Percentiles rank a stretch among this genome's conserved stretches.
phyloP scores from a whole-genome alignment of 2,113 vertebrate species.

The Struthidea cinerea region DNA sequence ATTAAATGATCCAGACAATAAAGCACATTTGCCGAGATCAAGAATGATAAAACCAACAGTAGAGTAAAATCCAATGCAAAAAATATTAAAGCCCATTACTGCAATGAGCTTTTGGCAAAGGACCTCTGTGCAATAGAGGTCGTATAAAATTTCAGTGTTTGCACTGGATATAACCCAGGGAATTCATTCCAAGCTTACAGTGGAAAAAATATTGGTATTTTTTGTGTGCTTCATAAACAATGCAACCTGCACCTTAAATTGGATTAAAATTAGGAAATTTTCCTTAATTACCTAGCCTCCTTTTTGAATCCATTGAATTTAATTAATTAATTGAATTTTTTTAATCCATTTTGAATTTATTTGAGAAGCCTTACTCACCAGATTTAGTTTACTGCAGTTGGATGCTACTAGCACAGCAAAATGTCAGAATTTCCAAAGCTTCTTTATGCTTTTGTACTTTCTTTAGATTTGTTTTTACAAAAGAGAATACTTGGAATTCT shows the following conservation, averaged over 20 bases:
- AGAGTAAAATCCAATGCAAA: slow-evolving; percentile 25
- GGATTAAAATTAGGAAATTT: not conserved
- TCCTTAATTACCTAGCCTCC: not conserved
- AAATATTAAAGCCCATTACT: slow-evolving; percentile 22
- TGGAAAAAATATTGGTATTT: not conserved
- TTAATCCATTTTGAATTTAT: not conserved
- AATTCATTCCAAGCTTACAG: not conserved
- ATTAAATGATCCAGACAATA: slow-evolving; percentile 64
- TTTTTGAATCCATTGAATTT: not conserved
- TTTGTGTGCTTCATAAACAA: not conserved
- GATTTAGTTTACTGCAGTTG: not conserved
- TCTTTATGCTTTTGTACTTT: not conserved
- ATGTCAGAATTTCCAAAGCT: not conserved
- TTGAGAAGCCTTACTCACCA: not conserved
- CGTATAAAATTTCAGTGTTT: slow-evolving; percentile 1
- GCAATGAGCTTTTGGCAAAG: slow-evolving; percentile 14
- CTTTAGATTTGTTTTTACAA: not conserved
- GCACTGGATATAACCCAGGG: not conserved
- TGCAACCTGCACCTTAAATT: not conserved
- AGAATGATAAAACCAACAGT: slow-evolving; percentile 21
- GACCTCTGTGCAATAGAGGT: not conserved
- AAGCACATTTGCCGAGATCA: slow-evolving; percentile 53
- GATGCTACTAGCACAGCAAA: not conserved
- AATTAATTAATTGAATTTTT: not conserved
- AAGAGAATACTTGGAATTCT: not conserved